Percentiles rank a stretch among this genome's conserved stretches.
phyloP scores from a whole-genome alignment of 2,888 invertebrate genomes.

The Blomia tropicalis region DNA sequence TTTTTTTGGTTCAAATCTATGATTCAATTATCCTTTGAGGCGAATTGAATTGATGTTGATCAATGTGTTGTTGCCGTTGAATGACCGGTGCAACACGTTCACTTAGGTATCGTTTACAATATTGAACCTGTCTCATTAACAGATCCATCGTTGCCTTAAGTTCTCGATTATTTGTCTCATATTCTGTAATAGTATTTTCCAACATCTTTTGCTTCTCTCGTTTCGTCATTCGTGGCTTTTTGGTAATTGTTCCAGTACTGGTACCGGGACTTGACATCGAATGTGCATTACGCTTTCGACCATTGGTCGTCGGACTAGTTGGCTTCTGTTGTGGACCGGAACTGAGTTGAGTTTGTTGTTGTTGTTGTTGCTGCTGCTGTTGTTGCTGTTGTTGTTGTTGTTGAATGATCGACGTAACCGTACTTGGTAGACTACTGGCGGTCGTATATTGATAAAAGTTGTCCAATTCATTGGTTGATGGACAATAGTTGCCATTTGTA shows the following conservation, averaged over 20 bases:
- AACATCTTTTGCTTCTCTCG: constrained; percentile 13
- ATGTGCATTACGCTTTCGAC: neutral
- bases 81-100: constrained; percentile 2
- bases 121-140: neutral
- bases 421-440: neutral
- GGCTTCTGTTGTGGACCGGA: neutral
- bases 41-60: neutral
- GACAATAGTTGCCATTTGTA: neutral
- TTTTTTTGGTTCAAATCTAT: neutral
- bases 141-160: neutral
- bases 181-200: neutral
- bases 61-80: neutral
- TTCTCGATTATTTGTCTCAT: neutral
- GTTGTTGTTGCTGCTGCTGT: neutral
- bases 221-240: constrained; percentile 12
- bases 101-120: neutral
- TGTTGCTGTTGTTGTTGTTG: neutral
- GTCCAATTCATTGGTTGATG: neutral
- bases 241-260: neutral
- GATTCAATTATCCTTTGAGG: neutral
- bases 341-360: neutral
- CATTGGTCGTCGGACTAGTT: neutral
- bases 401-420: neutral
- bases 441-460: neutral
- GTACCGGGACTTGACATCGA: neutral